Percentiles rank a stretch among this genome's conserved stretches.
Conservation (phyloP, 1,140 invertebrate species). For the Daktulosphaira vitifoliae region DNA sequence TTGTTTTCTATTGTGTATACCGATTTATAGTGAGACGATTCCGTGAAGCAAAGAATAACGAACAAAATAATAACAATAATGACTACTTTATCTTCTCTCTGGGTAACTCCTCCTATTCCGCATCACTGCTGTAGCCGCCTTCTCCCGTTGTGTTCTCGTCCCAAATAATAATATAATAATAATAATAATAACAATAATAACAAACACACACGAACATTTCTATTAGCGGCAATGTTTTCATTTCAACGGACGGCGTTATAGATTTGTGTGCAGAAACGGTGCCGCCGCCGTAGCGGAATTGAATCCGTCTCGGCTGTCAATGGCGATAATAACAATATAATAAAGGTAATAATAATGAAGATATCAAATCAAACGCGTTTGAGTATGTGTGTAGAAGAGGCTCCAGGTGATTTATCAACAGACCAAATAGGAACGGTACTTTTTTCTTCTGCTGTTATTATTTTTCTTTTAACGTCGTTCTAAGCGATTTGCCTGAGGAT, state of each 20-base stretch:
- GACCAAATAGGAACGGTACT: slow-evolving; percentile 5
- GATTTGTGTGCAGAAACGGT: slow-evolving; percentile 30
- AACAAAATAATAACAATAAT: slow-evolving; percentile 6
- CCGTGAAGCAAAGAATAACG: not conserved
- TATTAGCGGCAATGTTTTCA: slow-evolving; percentile 25
- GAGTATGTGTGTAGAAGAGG: not conserved
- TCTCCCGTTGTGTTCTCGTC: not conserved
- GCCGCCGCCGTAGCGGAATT: slow-evolving; percentile 15
- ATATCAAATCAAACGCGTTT: slow-evolving; percentile 11
- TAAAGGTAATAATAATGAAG: slow-evolving; percentile 24
- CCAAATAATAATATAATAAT: slow-evolving; percentile 10
- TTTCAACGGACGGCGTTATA: slow-evolving; percentile 9
- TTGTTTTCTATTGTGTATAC: slow-evolving; percentile 21
- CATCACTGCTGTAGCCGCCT: not conserved
- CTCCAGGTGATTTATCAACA: slow-evolving; percentile 28
- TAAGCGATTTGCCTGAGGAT: slow-evolving; percentile 12
- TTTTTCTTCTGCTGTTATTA: not conserved
- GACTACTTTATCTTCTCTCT: not conserved
- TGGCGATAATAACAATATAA: slow-evolving; percentile 6
- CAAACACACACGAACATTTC: not conserved
- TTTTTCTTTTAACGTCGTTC: not conserved
- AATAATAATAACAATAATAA: not conserved
- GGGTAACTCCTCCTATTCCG: no score
- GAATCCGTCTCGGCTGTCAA: slow-evolving; percentile 32
- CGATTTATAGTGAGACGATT: slow-evolving; percentile 3